Conservation (phyloP, 2,888 invertebrate genomes). For the Sympetrum striolatum region DNA sequence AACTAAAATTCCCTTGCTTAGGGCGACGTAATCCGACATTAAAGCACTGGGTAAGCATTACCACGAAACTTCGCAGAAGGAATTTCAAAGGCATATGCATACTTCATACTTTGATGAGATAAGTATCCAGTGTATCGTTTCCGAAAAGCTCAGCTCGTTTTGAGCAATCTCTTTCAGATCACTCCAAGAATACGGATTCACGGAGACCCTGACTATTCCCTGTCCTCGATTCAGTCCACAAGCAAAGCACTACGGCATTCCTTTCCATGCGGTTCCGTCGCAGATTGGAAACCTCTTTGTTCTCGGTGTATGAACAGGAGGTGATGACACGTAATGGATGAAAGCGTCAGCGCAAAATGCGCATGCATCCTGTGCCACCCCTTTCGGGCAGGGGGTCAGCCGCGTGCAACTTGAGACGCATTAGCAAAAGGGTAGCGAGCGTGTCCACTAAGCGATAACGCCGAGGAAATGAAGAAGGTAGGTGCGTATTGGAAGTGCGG, state of each 20-base stretch:
- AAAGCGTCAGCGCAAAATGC: neutral
- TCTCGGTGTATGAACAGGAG: neutral
- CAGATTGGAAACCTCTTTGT: neutral
- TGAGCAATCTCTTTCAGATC: neutral
- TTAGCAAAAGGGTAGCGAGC: slow-evolving; percentile 45
- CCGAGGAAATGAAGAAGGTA: neutral
- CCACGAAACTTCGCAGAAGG: too few relatives aligned
- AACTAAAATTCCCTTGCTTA: too few relatives aligned
- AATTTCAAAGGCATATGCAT: too few relatives aligned
- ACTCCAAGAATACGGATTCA: neutral
- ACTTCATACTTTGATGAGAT: too few relatives aligned
- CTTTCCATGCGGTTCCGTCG: neutral
- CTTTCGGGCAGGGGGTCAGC: neutral
- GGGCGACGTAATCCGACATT: too few relatives aligned
- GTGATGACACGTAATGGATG: neutral
- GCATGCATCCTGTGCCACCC: neutral
- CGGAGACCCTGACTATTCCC: neutral
- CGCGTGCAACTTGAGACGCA: neutral
- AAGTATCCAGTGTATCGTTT: too few relatives aligned
- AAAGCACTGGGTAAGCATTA: too few relatives aligned
- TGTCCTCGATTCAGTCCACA: neutral
- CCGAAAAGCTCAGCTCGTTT: too few relatives aligned
- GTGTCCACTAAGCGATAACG: slow-evolving; percentile 44
- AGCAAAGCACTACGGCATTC: neutral
- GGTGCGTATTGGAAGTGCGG: neutral